These are phyloP conservation scores for Porphyrio hochstetteri DNA, from an alignment of 2,113 vertebrate genomes.

Conservation along the genomic window DNA sequence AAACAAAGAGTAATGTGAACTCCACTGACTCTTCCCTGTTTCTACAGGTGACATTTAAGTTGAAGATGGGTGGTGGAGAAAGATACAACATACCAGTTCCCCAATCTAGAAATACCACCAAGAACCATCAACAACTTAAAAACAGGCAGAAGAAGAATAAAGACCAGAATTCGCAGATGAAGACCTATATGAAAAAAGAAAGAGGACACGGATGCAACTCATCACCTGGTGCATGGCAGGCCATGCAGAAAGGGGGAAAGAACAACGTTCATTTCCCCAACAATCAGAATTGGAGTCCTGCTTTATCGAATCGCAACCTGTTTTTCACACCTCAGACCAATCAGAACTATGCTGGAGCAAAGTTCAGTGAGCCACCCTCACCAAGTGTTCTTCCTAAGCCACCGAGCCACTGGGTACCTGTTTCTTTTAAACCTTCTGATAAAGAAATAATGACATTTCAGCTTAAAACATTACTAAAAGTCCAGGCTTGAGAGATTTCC, in stretches of 20 bases:
- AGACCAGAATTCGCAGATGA: constrained; percentile 83
- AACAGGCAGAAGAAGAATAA: constrained; percentile 87
- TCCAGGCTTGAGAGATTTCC: constrained; percentile 85
- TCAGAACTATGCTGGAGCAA: constrained; percentile 94
- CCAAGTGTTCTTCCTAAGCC: constrained; percentile 96
- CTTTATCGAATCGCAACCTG: constrained; percentile 79
- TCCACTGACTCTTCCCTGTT: background rate
- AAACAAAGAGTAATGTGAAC: background rate
- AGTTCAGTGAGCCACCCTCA: constrained; percentile 96
- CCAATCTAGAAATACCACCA: constrained; percentile 83
- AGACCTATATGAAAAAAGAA: constrained; percentile 81
- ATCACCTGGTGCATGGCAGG: constrained; percentile 86
- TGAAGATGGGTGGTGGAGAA: constrained; percentile 96
- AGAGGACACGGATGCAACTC: constrained; percentile 79
- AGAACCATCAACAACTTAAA: constrained; percentile 86
- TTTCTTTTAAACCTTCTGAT: constrained; percentile 88
- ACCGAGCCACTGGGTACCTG: constrained; percentile 95
- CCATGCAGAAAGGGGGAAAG: constrained; percentile 85
- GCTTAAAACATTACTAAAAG: constrained; percentile 96
- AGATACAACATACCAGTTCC: constrained; percentile 91
- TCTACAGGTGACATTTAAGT: constrained; percentile 88
- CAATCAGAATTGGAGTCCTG: constrained; percentile 86
- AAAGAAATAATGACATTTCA: constrained; percentile 96
- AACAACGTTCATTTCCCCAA: constrained; percentile 77
- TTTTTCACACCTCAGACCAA: constrained; percentile 84